phyloP scores from a whole-genome alignment of 2,113 vertebrate genomes.

The Trinectes maculatus region DNA sequence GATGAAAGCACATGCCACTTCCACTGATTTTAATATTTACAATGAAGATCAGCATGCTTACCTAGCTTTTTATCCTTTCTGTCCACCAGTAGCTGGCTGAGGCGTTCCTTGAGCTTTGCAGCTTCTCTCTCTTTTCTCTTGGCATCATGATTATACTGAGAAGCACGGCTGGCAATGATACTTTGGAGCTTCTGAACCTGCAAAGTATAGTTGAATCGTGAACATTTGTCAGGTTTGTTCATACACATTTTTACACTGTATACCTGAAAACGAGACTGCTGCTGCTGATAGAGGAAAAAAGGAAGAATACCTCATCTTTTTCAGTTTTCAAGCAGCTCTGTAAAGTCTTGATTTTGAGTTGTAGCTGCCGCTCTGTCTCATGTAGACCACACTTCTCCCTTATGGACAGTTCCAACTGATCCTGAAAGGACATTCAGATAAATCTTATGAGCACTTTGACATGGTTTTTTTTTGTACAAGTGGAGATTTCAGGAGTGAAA shows the following conservation, averaged over 20 bases:
- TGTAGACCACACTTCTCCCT: constrained; percentile 92
- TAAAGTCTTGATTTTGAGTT: constrained; percentile 92
- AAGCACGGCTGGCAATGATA: constrained; percentile 92
- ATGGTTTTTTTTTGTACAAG: no score
- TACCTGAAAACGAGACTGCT: neutral
- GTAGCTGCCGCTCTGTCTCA: constrained; percentile 93
- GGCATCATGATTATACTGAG: constrained; percentile 95
- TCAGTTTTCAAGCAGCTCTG: constrained; percentile 95
- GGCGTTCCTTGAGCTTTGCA: constrained; percentile 92
- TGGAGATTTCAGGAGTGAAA: neutral
- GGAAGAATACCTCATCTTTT: constrained; percentile 90
- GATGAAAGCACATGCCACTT: neutral
- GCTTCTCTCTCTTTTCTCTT: constrained; percentile 95
- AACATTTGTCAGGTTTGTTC: neutral
- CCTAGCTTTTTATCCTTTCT: constrained; percentile 93
- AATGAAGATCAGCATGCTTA: constrained; percentile 51
- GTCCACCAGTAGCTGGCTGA: constrained; percentile 93
- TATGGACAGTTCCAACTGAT: constrained; percentile 90
- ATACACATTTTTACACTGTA: neutral
- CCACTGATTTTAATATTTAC: neutral
- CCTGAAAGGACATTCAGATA: constrained; percentile 78
- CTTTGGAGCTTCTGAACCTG: constrained; percentile 96
- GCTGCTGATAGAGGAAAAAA: neutral
- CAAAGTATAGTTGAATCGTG: constrained; percentile 18
- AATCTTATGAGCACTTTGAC: neutral